phyloP scores from a whole-genome alignment of 2,888 invertebrate genomes.

The Drosophila merina region DNA sequence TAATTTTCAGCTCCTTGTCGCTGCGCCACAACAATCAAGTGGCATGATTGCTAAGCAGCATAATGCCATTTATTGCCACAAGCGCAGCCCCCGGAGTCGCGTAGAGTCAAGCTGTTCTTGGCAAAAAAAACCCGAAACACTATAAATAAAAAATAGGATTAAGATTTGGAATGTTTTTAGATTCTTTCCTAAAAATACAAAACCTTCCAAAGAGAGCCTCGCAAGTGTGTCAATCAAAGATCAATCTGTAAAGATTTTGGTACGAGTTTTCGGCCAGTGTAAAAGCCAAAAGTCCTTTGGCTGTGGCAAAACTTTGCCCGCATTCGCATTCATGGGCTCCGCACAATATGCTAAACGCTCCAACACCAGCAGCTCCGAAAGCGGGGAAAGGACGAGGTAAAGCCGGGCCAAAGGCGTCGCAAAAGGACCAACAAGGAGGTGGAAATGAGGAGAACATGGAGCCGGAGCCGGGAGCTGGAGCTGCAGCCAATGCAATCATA shows the following conservation, averaged over 20 bases:
- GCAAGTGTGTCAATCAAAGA: no score
- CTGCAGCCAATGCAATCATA: conserved; percentile 74
- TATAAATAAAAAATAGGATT: not conserved
- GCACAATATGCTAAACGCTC: conserved; percentile 72
- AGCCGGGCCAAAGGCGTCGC: conserved; percentile 1
- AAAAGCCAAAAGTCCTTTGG: conserved; percentile 9
- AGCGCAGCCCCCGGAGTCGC: conserved; percentile 26
- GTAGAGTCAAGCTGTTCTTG: not conserved
- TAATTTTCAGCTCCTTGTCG: conserved; percentile 44
- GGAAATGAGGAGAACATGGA: not conserved
- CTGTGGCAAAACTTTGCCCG: conserved; percentile 28
- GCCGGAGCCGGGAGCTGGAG: not conserved
- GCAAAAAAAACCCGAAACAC: not conserved
- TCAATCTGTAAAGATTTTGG: no score
- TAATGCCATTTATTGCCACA: conserved; percentile 75
- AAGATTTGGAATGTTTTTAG: not conserved
- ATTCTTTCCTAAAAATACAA: no score
- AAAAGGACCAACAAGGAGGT: conserved; percentile 7
- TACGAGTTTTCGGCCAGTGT: not conserved
- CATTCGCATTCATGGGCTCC: conserved; percentile 70
- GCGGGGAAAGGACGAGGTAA: not conserved
- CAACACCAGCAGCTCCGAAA: conserved; percentile 2
- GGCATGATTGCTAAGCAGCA: conserved; percentile 73
- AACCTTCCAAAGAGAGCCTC: no score
- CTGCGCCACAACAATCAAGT: conserved; percentile 62